Evolutionary conservation across 1,140 invertebrate genomes (phyloP).

Genomic region (Eulimnadia texana): DNA sequence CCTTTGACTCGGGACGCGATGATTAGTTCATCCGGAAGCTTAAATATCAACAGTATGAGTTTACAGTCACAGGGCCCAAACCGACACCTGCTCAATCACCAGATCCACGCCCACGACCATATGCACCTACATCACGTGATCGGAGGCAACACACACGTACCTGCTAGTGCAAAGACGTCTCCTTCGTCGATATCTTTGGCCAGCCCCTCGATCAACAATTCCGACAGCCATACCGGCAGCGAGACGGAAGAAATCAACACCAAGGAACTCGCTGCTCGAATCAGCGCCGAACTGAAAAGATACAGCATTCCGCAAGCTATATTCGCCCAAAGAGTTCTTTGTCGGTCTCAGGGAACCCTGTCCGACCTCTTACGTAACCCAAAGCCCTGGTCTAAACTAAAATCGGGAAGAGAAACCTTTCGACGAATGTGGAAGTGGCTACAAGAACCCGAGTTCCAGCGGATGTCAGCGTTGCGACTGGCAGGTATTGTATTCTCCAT

Average conservation of each 20-base stretch:
- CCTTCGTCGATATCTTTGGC: constrained; percentile 21
- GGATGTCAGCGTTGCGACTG: constrained; percentile 94
- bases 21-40: not conserved
- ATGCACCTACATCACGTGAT: not conserved
- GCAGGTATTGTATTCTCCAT: no score
- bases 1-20: not conserved
- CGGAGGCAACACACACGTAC: not conserved
- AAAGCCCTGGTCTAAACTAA: constrained; percentile 99
- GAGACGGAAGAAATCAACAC: constrained; percentile 97
- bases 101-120: not conserved
- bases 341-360: constrained; percentile 93
- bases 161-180: constrained; percentile 16
- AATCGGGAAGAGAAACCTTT: constrained; percentile 98
- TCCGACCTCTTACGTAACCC: constrained; percentile 94
- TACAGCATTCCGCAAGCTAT: constrained; percentile 99
- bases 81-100: not conserved
- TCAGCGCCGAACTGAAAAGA: constrained; percentile 94
- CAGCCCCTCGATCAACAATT: constrained; percentile 3
- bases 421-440: constrained; percentile 99
- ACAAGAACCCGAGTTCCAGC: constrained; percentile 97
- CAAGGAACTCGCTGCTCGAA: constrained; percentile 94
- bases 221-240: constrained; percentile 21
- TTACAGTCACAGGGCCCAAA: not conserved
- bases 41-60: not conserved
- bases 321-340: constrained; percentile 94